These are phyloP conservation scores for Seriola quinqueradiata DNA, from an alignment of 2,113 vertebrate genomes.

Conservation along the genomic window DNA sequence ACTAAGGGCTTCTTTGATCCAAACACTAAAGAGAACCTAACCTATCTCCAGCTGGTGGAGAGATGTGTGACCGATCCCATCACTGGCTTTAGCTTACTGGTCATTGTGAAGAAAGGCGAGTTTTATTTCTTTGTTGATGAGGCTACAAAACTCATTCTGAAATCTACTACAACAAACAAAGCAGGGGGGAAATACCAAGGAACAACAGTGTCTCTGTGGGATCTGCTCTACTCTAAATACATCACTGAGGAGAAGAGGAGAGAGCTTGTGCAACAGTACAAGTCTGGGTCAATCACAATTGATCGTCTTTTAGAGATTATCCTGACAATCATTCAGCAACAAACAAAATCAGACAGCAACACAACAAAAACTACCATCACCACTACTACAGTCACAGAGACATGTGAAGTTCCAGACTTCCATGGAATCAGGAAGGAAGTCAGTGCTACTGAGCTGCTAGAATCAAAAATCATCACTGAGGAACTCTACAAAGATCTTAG, in stretches of 20 bases:
- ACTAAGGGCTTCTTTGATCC: too few species aligned
- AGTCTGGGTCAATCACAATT: conserved; percentile 74
- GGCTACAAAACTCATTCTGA: conserved; percentile 40
- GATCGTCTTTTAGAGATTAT: conserved; percentile 74
- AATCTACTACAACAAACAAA: conserved; percentile 75
- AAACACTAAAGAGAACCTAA: too few species aligned
- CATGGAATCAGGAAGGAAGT: conserved; percentile 79
- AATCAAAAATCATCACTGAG: conserved; percentile 79
- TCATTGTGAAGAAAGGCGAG: too few species aligned
- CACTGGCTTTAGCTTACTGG: too few species aligned
- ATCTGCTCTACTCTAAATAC: conserved; percentile 85
- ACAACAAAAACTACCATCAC: conserved; percentile 85
- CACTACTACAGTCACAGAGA: conserved; percentile 61
- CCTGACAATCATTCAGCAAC: conserved; percentile 58
- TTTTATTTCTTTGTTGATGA: too few species aligned
- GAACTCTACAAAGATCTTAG: conserved; percentile 77
- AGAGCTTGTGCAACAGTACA: conserved; percentile 80
- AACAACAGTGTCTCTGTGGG: conserved; percentile 81
- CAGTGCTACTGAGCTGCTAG: conserved; percentile 79
- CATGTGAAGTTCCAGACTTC: conserved; percentile 76
- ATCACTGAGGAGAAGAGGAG: conserved; percentile 77
- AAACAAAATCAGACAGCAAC: conserved; percentile 75
- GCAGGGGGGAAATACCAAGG: conserved; percentile 80
- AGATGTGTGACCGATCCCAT: too few species aligned
- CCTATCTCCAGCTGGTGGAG: too few species aligned